phyloP scores from a whole-genome alignment of 1,140 invertebrate species.

The Tetraneura akinire region DNA sequence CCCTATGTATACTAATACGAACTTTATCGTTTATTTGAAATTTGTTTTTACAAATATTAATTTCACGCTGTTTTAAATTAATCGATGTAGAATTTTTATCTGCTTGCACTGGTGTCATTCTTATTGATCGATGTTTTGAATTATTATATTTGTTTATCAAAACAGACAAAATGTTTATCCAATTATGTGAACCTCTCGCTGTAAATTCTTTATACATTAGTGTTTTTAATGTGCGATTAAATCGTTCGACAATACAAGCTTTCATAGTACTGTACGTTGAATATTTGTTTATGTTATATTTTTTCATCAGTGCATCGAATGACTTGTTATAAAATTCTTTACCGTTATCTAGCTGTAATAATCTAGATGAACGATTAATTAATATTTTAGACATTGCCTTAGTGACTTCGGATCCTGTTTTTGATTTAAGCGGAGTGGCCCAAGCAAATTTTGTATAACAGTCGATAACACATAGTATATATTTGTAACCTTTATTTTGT shows the following conservation, averaged over 20 bases:
- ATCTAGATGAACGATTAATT: slow-evolving; percentile 38
- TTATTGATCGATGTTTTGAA: background rate
- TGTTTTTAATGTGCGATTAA: background rate
- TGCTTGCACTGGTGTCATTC: background rate
- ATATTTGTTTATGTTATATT: slow-evolving; percentile 56
- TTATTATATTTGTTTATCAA: background rate
- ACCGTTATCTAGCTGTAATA: slow-evolving; percentile 51
- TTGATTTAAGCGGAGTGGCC: slow-evolving; percentile 60
- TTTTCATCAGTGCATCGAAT: slow-evolving; percentile 55
- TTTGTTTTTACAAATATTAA: too few relatives aligned
- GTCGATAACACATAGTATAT: too few relatives aligned
- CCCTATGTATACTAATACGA: too few relatives aligned
- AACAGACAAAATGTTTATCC: background rate
- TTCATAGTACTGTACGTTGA: slow-evolving; percentile 58
- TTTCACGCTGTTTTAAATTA: too few relatives aligned
- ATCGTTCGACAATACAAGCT: slow-evolving; percentile 57
- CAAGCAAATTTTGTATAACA: too few relatives aligned
- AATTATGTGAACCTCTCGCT: too few relatives aligned
- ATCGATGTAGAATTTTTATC: background rate
- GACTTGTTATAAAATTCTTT: slow-evolving; percentile 57
- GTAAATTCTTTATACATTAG: background rate
- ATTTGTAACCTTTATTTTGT: too few relatives aligned
- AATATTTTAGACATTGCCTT: slow-evolving; percentile 54
- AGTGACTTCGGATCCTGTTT: slow-evolving; percentile 58
- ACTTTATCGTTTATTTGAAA: too few relatives aligned